Evolutionary conservation across 2,888 invertebrate genomes (phyloP), one percentile per base, ranked within the genome.

Genomic region (Luperina testacea): DNA sequence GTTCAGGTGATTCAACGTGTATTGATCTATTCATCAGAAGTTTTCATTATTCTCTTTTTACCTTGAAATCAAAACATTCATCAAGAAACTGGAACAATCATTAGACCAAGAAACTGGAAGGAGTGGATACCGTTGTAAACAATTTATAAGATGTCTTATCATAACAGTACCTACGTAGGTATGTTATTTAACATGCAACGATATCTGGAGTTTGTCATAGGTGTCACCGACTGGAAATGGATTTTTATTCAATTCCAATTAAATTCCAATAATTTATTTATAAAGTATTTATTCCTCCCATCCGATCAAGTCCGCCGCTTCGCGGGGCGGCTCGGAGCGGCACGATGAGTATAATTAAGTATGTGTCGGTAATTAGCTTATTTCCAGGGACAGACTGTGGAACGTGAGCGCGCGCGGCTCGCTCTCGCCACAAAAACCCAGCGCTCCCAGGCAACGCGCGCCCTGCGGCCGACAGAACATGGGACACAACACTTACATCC

Each of bases 301-400:
- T 7, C 7, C 6, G 38, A 59, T 57, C 27, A 38, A 73, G 86
- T 82, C 4, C 71, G 2, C 59, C 69, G 68, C 32, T 65, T 65
- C 32, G 6, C 7, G 27, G 15, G 53, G 27, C n/a, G 13, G 48
- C 13, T 57, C 1, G 38, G 42, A 59, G 78, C 69, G 75, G 82
- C 73, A 53, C 85, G 73, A 69, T 77, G 75, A 69, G 67, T 87
- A 80, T 90, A 89, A 88, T 89, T 87, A 85, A 88, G 87, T 88
- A 88, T 87, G 91, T 91, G 90, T 90, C 78, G 88, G 86, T 88
- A 88, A 91, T 92, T 91, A 90, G 87, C 89, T 82, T 79, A 80
- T 75, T 90, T 90, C 87, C 85, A 80, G 85, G 82, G 70, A 81
- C 70, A n/a, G n/a, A 69, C 72, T 72, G 67, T n/a, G 32, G 64